A percentile compares a stretch with the other conserved stretches of the same genome.
Evolutionary conservation across 2,797 vertebrate species (phyloP).

Genomic region (Dendrocincla tyrannina): DNA sequence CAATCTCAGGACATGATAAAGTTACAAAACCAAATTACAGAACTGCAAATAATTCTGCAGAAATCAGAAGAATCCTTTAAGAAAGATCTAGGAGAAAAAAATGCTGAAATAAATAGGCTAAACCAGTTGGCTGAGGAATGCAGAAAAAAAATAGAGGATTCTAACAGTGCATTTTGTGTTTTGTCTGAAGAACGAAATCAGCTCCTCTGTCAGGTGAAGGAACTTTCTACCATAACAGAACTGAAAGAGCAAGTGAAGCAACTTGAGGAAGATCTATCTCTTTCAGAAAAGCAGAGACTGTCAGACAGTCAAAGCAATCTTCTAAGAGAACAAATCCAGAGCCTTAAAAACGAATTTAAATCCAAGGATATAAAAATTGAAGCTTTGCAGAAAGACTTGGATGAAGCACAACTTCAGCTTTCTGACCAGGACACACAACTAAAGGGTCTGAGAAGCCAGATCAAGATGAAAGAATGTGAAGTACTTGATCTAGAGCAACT

Average conservation of each 20-base stretch:
- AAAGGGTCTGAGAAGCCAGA: constrained; percentile 78
- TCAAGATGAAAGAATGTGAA: constrained; percentile 78
- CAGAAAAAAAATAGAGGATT: constrained; percentile 73
- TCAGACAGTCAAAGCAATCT: constrained; percentile 76
- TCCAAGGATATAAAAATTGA: constrained; percentile 87
- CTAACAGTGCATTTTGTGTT: constrained; percentile 62
- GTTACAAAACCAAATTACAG: constrained; percentile 74
- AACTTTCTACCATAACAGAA: constrained; percentile 58
- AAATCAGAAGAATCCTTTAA: constrained; percentile 70
- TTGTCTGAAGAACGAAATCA: constrained; percentile 78
- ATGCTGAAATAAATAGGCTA: constrained; percentile 79
- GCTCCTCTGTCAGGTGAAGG: constrained; percentile 67
- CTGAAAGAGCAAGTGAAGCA: constrained; percentile 76
- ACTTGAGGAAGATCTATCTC: constrained; percentile 72
- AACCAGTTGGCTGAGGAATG: constrained; percentile 77
- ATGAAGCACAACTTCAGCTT: constrained; percentile 72
- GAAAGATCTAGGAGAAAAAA: constrained; percentile 58
- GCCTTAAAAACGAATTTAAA: constrained; percentile 77
- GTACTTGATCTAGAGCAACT: constrained; percentile 74
- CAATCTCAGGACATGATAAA: constrained; percentile 46
- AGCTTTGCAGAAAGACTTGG: constrained; percentile 82
- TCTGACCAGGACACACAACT: constrained; percentile 79
- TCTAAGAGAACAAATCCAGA: constrained; percentile 85
- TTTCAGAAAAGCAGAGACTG: constrained; percentile 73
- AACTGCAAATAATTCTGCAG: constrained; percentile 74